Conservation (phyloP, 1,140 invertebrate genomes). For the Ylistrum balloti region DNA sequence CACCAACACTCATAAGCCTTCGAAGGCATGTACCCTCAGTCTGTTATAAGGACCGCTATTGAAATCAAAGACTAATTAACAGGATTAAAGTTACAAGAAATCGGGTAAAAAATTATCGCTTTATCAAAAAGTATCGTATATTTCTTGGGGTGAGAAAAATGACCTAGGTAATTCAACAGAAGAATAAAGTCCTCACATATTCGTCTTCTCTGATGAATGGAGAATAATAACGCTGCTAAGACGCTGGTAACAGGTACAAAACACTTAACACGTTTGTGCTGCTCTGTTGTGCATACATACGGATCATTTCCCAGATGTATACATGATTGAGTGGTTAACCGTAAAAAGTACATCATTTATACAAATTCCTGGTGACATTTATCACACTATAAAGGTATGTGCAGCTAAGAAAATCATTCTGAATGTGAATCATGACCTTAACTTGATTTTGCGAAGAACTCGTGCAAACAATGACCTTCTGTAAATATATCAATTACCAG, state of each 20-base stretch:
- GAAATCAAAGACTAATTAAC: slow-evolving; percentile 19
- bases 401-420: too few species aligned
- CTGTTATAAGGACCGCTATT: not conserved
- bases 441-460: too few species aligned
- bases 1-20: not conserved
- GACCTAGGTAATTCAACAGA: not conserved
- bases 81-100: slow-evolving; percentile 9
- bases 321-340: not conserved
- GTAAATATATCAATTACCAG: too few species aligned
- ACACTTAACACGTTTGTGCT: not conserved
- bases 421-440: too few species aligned
- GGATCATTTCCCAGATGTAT: not conserved
- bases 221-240: not conserved
- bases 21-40: not conserved
- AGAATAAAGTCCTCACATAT: not conserved
- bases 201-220: not conserved
- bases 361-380: not conserved
- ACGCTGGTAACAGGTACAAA: not conserved
- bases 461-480: too few species aligned
- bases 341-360: slow-evolving; percentile 9
- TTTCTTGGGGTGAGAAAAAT: slow-evolving; percentile 26
- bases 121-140: slow-evolving; percentile 26
- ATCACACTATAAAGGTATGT: too few species aligned
- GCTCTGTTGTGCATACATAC: not conserved
- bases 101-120: slow-evolving; percentile 26